These are phyloP conservation scores for Rhagologus leucostigma DNA, from an alignment of 2,113 vertebrate species.

Conservation along the genomic window DNA sequence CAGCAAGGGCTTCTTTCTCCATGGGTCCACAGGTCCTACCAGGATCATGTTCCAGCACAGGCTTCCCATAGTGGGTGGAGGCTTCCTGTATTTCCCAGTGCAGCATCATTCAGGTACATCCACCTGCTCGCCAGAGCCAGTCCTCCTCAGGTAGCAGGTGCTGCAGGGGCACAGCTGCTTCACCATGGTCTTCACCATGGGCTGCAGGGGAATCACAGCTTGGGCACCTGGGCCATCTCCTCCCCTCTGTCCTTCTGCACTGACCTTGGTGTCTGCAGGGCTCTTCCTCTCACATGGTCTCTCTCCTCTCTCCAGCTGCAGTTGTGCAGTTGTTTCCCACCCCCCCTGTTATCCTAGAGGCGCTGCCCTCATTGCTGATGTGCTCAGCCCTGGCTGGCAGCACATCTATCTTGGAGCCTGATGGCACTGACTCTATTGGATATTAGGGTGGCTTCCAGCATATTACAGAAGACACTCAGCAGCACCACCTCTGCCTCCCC, in stretches of 20 bases:
- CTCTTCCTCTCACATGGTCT: background rate
- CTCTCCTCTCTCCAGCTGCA: background rate
- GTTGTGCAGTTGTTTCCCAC: background rate
- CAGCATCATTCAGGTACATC: background rate
- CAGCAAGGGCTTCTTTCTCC: background rate
- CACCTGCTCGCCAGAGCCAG: background rate
- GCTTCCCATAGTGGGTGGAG: too few relatives aligned
- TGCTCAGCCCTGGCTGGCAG: background rate
- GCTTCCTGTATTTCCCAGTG: background rate
- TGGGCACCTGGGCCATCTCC: background rate
- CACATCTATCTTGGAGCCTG: background rate
- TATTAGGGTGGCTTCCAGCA: background rate
- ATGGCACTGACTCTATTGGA: background rate
- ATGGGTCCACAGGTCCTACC: background rate
- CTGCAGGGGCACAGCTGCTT: background rate
- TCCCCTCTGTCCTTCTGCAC: background rate
- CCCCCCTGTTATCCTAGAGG: rapidly evolving
- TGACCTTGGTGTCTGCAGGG: background rate
- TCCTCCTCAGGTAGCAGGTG: background rate
- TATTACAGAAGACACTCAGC: background rate
- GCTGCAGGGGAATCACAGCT: background rate
- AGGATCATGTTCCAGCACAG: rapidly evolving
- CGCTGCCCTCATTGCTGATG: rapidly evolving
- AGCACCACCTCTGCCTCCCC: background rate
- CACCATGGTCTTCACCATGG: background rate